Conservation (phyloP, 2,113 vertebrate species). For the Agelaius tricolor region DNA sequence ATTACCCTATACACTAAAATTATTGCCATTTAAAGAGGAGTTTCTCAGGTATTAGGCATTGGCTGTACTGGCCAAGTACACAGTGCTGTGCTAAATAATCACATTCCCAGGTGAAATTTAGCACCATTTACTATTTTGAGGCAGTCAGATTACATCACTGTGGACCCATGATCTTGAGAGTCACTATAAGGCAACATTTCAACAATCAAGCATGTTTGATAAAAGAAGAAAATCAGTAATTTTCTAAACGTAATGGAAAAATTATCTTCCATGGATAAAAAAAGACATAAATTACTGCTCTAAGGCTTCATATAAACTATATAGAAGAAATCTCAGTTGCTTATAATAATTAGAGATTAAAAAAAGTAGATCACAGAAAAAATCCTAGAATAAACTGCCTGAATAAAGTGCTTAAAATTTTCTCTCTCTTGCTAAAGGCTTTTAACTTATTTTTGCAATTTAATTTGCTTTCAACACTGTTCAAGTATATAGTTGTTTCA, state of each 20-base stretch:
- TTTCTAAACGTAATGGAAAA: background rate
- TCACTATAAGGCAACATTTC: background rate
- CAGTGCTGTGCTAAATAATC: background rate
- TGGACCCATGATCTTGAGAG: background rate
- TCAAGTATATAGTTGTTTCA: background rate
- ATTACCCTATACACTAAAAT: background rate
- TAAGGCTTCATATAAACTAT: background rate
- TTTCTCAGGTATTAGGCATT: conserved; percentile 10
- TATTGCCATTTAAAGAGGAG: background rate
- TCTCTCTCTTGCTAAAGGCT: background rate
- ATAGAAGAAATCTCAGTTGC: background rate
- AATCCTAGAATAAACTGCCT: background rate
- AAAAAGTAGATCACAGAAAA: background rate
- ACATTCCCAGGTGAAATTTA: conserved; percentile 4
- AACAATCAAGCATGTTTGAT: background rate
- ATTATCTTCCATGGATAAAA: background rate
- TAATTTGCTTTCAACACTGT: background rate
- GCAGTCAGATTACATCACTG: background rate
- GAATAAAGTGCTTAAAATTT: background rate
- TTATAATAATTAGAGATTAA: background rate
- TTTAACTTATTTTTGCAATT: background rate
- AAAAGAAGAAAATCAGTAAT: background rate
- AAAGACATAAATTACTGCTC: background rate
- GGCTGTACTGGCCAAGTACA: background rate
- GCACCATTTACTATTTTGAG: conserved; percentile 16